Evolutionary conservation across 2,797 vertebrate species (phyloP).

Genomic region (Sarcophilus harrisii): DNA sequence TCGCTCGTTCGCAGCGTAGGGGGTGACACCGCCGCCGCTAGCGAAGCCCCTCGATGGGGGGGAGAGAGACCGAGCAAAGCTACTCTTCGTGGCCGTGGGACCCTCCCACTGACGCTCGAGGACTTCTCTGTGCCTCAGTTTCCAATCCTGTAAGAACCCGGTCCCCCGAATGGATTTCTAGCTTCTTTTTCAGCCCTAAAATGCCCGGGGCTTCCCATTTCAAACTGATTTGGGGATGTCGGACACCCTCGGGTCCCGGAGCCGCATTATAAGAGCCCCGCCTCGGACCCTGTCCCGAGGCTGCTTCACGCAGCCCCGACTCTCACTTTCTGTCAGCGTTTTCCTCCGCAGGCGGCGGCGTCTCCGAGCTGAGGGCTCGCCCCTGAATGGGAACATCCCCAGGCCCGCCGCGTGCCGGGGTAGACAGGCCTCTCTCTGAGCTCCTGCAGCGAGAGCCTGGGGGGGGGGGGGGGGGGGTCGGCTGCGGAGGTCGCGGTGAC

Average conservation of each 20-base stretch:
- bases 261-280: not conserved
- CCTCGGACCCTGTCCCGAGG: not conserved
- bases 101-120: too few relatives aligned
- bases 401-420: too few relatives aligned
- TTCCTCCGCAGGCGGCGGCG: slow-evolving; percentile 20
- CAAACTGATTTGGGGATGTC: accelerated
- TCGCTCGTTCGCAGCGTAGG: slow-evolving; percentile 19
- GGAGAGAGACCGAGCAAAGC: not conserved
- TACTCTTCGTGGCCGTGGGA: not conserved
- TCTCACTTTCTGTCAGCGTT: slow-evolving; percentile 51
- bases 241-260: too few relatives aligned
- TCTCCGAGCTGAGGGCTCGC: slow-evolving; percentile 67
- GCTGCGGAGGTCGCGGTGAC: too few relatives aligned
- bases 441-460: too few relatives aligned
- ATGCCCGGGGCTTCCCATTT: not conserved
- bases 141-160: not conserved
- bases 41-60: not conserved
- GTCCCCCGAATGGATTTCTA: not conserved
- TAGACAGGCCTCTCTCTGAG: not conserved
- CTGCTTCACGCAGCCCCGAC: slow-evolving; percentile 41
- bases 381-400: too few relatives aligned
- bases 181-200: not conserved
- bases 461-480: not conserved
- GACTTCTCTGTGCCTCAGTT: not conserved
- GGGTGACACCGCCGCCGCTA: not conserved